Evolutionary conservation across 2,113 vertebrate genomes (phyloP).

Genomic region (Lampris incognitus): DNA sequence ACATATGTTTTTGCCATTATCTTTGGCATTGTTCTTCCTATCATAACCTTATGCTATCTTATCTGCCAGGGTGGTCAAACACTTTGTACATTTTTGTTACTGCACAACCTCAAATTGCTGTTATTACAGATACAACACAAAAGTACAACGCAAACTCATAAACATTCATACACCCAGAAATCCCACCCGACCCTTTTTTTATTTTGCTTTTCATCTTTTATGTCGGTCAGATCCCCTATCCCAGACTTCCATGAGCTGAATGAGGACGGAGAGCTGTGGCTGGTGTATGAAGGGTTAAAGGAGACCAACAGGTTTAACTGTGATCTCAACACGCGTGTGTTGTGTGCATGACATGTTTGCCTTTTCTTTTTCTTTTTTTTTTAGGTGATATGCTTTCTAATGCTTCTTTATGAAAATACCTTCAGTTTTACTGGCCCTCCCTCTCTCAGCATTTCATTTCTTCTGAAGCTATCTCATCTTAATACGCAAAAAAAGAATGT

Average conservation of each 20-base stretch:
- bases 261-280: conserved; percentile 99
- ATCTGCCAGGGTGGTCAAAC: too few species aligned
- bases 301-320: conserved; percentile 95
- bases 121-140: too few species aligned
- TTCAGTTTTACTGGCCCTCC: not conserved
- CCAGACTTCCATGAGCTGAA: conserved; percentile 95
- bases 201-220: conserved; percentile 71
- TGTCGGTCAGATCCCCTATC: conserved; percentile 89
- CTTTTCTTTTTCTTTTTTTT: conserved; percentile 19
- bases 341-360: conserved; percentile 58
- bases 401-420: too few species aligned
- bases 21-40: too few species aligned
- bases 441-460: not conserved
- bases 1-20: too few species aligned
- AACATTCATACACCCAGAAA: not conserved
- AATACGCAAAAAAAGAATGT: not conserved
- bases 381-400: not conserved
- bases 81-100: too few species aligned
- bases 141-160: not conserved
- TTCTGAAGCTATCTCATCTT: not conserved
- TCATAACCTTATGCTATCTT: too few species aligned
- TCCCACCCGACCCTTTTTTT: conserved; percentile 46
- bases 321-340: conserved; percentile 73
- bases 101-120: too few species aligned
- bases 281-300: conserved; percentile 99